Conservation (phyloP, 2,797 vertebrate species). For the Sebastes taczanowskii region DNA sequence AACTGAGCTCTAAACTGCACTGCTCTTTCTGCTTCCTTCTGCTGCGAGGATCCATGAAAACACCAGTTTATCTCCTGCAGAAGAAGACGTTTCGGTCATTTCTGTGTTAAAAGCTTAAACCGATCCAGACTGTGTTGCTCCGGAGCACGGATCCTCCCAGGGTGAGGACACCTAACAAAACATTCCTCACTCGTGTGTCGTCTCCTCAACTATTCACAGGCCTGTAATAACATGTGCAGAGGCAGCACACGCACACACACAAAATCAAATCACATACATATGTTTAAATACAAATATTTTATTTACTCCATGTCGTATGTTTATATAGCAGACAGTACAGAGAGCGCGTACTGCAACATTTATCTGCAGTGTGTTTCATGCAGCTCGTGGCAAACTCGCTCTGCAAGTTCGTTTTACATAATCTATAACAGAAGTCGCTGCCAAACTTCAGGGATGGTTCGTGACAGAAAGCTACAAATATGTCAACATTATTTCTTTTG, state of each 20-base stretch:
- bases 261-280: background rate
- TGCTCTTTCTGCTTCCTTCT: background rate
- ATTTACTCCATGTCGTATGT: background rate
- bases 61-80: background rate
- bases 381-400: background rate
- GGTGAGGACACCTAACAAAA: conserved; percentile 33
- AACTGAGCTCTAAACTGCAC: background rate
- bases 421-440: background rate
- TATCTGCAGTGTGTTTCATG: background rate
- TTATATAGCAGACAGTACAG: background rate
- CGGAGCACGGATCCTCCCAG: conserved; percentile 33
- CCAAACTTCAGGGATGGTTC: background rate
- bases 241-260: background rate
- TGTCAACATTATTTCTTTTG: background rate
- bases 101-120: background rate
- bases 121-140: background rate
- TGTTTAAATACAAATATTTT: background rate
- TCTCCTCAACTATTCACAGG: conserved; percentile 50
- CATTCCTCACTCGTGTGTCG: conserved; percentile 57
- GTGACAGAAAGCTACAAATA: background rate
- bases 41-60: background rate
- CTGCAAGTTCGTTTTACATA: background rate
- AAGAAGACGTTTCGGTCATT: background rate
- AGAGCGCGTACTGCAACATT: background rate
- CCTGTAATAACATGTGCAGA: conserved; percentile 47